Conservation (phyloP, 1,140 invertebrate genomes). For the Cyclargus thomasi region DNA sequence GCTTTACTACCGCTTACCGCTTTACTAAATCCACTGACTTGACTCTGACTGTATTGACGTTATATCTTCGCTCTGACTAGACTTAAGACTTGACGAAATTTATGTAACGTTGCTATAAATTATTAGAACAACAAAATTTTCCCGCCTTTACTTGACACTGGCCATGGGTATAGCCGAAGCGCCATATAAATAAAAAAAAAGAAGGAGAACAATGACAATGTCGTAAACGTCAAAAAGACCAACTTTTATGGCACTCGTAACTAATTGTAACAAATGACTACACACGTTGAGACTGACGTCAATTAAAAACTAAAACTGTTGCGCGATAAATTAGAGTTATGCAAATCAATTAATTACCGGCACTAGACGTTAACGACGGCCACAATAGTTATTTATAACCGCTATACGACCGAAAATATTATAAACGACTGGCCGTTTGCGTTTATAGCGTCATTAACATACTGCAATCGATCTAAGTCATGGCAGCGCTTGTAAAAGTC, state of each 20-base stretch:
- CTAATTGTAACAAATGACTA: not conserved
- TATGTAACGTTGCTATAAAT: too few relatives aligned
- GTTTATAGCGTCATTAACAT: conserved; percentile 30
- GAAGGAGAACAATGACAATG: not conserved
- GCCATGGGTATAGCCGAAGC: too few relatives aligned
- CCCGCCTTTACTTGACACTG: too few relatives aligned
- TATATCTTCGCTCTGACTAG: too few relatives aligned
- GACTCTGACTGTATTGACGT: too few relatives aligned
- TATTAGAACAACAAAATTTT: too few relatives aligned
- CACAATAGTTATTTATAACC: conserved; percentile 19
- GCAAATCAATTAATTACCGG: conserved; percentile 4
- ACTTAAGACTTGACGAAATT: too few relatives aligned
- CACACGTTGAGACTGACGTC: not conserved
- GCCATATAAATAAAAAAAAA: too few relatives aligned
- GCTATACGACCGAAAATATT: conserved; percentile 18
- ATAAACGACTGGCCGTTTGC: conserved; percentile 21
- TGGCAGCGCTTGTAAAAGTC: conserved; percentile 52
- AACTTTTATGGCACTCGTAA: not conserved
- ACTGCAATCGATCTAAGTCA: conserved; percentile 59
- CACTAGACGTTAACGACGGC: conserved; percentile 6
- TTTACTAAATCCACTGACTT: too few relatives aligned
- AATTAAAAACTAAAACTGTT: conserved; percentile 12
- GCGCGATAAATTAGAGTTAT: conserved; percentile 9
- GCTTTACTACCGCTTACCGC: too few relatives aligned
- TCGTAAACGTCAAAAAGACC: not conserved